phyloP scores from a whole-genome alignment of 2,797 vertebrate genomes.

The Falco novaeseelandiae region DNA sequence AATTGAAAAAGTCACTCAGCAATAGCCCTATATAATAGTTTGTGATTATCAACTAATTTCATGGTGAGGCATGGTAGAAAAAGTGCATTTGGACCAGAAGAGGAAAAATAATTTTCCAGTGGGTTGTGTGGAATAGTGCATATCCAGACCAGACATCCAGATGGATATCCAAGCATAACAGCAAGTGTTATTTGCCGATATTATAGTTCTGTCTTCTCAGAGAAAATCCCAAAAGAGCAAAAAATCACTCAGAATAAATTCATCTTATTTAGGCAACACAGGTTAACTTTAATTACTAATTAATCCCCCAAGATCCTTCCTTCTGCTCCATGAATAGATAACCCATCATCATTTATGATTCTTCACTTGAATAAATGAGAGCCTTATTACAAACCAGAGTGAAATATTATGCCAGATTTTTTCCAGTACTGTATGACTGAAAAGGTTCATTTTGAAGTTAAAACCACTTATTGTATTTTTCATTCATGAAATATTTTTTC shows the following conservation, averaged over 20 bases:
- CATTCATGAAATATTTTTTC: background rate
- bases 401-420: background rate
- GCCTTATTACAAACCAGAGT: background rate
- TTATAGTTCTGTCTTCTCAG: background rate
- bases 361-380: background rate
- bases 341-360: background rate
- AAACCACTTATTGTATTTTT: background rate
- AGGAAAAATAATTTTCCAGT: background rate
- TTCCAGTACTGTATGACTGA: background rate
- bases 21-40: background rate
- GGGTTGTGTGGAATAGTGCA: background rate
- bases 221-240: constrained; percentile 22
- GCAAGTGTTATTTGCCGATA: background rate
- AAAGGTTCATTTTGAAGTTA: background rate
- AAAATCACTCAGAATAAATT: constrained; percentile 14
- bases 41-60: background rate
- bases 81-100: background rate
- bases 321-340: background rate
- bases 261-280: background rate
- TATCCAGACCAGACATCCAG: background rate
- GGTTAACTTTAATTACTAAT: constrained; percentile 5
- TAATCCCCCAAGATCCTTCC: background rate
- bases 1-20: background rate
- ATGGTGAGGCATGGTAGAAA: background rate
- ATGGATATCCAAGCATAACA: background rate